Percentiles rank a stretch among this genome's conserved stretches.
These are phyloP conservation scores for Ictidomys tridecemlineatus DNA, from an alignment of 2,113 vertebrate species.

Conservation along the genomic window DNA sequence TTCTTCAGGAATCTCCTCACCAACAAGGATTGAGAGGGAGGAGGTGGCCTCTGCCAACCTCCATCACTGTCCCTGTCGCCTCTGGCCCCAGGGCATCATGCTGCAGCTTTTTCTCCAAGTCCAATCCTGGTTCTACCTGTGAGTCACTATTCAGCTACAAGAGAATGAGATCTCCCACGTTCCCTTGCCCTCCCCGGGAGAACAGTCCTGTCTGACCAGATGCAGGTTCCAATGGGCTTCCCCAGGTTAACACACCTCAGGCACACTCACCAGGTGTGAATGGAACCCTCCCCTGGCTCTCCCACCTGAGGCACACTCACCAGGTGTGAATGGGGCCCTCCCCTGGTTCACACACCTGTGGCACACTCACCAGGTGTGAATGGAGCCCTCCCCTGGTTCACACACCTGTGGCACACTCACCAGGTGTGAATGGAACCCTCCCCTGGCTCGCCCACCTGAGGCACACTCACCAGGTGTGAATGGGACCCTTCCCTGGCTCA, in stretches of 20 bases:
- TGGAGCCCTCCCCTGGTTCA: neutral
- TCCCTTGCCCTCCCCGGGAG: neutral
- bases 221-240: neutral
- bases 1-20: slow-evolving; percentile 2
- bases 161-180: neutral
- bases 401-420: neutral
- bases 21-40: neutral
- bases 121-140: neutral
- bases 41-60: neutral
- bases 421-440: too few species aligned
- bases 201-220: neutral
- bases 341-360: neutral
- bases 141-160: neutral
- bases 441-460: neutral
- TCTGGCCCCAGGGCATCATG: neutral
- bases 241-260: neutral
- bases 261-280: too few species aligned
- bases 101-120: neutral
- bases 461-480: too few species aligned
- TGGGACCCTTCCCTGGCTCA: neutral
- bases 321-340: too few species aligned
- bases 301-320: neutral
- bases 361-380: too few species aligned
- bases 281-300: neutral
- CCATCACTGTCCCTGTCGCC: too few species aligned